Evolutionary conservation across 2,113 vertebrate genomes (phyloP), one percentile per base, ranked within the genome.

Genomic region (Desmodus rotundus): DNA sequence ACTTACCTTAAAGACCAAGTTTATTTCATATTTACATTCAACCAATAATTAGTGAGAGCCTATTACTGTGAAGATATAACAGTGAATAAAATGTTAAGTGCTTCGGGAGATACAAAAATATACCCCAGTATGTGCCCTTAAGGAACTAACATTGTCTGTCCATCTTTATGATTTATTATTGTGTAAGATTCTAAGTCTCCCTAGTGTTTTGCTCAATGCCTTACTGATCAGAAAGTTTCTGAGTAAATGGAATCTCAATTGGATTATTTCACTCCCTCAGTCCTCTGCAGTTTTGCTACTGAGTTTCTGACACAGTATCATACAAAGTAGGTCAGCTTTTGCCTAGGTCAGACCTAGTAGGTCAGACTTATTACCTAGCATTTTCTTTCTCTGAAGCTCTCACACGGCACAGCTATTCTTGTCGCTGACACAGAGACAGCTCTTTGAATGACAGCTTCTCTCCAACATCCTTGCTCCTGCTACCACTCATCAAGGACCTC

Each of bases 291-390:
- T 88, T 87, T 43, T 63, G 63, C 87, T 88, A 2, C 83, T 12
- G 61, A n/a, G 47, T 78, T 82, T 83, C 87, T 84, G 56, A 94
- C 26, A 74, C 33, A 28, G 72, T 90, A 43, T 84, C 92, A 90
- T 80, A 80, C 78, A 50, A 97, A 95, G 93, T 97, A 97, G 95
- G 97, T 96, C 96, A 97, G 94, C 70, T 90, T 68, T 94, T 87
- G n/a, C n/a, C n/a, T n/a, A n/a, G n/a, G n/a, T n/a, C n/a, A n/a
- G n/a, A n/a, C n/a, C n/a, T n/a, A n/a, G n/a, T n/a, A n/a, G n/a
- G 68, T 43, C 80, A 85, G 17, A 81, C 3, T 83, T 58, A 24
- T 14, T 41, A 67, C 67, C 72, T 38, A 84, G 80, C 8, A 3
- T 63, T 87, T 92, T 77, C 73, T 91, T 47, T 45, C 90, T 81